phyloP scores from a whole-genome alignment of 1,140 invertebrate species.

The Luehdorfia chinensis region DNA sequence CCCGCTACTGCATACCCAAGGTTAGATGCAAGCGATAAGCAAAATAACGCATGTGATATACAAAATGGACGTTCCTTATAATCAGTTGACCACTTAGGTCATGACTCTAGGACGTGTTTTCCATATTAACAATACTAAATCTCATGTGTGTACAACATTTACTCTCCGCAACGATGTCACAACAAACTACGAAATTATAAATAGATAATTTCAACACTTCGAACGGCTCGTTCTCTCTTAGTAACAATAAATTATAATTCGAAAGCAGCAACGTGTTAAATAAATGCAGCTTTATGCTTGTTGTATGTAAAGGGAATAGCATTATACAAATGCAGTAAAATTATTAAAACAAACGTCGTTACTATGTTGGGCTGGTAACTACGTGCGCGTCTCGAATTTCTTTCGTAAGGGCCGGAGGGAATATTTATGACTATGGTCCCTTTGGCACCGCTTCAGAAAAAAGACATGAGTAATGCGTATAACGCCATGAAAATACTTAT shows the following conservation, averaged over 20 bases:
- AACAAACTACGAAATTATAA: neutral
- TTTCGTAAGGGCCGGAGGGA: conserved; percentile 12
- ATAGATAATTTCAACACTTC: conserved; percentile 1
- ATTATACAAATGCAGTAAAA: conserved; percentile 14
- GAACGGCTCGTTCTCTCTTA: too few relatives aligned
- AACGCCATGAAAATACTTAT: conserved; percentile 11
- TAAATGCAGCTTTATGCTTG: conserved; percentile 7
- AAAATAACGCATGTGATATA: conserved; percentile 22
- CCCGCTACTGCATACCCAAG: conserved; percentile 45
- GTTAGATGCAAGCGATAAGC: conserved; percentile 48
- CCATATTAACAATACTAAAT: conserved; percentile 32
- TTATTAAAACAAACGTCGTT: conserved; percentile 14
- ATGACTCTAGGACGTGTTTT: conserved; percentile 39
- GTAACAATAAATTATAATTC: conserved; percentile 8
- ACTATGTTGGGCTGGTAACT: conserved; percentile 8
- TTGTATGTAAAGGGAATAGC: conserved; percentile 3
- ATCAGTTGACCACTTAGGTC: conserved; percentile 51
- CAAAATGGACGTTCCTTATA: conserved; percentile 34
- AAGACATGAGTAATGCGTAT: conserved; percentile 11
- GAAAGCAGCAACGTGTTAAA: conserved; percentile 7
- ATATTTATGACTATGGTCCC: conserved; percentile 11
- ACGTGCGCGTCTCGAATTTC: conserved; percentile 9
- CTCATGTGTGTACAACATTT: conserved; percentile 1
- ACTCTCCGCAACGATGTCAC: conserved; percentile 1
- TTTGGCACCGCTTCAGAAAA: conserved; percentile 11